A percentile compares a stretch with the other conserved stretches of the same genome.
phyloP scores from a whole-genome alignment of 2,113 vertebrate species.

The Syngnathus scovelli region DNA sequence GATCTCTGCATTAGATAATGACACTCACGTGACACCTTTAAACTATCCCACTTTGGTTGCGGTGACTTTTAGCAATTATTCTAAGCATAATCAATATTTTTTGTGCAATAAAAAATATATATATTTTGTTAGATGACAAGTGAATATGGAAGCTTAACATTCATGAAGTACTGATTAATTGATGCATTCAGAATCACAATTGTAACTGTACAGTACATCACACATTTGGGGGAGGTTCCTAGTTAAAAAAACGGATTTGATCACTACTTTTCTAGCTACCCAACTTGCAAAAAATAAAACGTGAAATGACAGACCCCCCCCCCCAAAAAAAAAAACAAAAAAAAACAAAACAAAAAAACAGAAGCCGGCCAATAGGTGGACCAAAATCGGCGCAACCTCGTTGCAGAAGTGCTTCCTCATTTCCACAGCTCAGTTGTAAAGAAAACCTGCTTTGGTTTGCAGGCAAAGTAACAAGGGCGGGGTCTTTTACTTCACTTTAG shows the following conservation, averaged over 20 bases:
- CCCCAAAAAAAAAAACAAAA: no score
- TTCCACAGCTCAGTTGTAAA: conserved; percentile 2
- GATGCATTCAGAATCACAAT: neutral
- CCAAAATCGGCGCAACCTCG: neutral
- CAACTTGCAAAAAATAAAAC: neutral
- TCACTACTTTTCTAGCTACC: neutral
- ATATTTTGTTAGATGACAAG: neutral
- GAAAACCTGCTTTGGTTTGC: conserved; percentile 3
- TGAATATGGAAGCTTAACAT: neutral
- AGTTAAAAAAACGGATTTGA: neutral
- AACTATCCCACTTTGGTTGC: no score
- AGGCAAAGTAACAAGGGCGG: conserved; percentile 26
- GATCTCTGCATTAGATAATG: no score
- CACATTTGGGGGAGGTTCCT: neutral
- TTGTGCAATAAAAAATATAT: neutral
- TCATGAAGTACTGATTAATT: neutral
- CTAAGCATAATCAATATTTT: no score
- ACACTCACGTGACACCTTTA: no score
- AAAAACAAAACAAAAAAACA: neutral
- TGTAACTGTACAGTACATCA: neutral
- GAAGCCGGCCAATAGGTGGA: neutral
- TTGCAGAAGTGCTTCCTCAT: neutral
- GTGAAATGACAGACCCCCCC: neutral
- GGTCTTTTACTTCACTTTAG: conserved; percentile 5
- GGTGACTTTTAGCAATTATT: no score